Evolutionary conservation across 2,888 invertebrate species (phyloP).

Genomic region (Bruchidius siliquastri): DNA sequence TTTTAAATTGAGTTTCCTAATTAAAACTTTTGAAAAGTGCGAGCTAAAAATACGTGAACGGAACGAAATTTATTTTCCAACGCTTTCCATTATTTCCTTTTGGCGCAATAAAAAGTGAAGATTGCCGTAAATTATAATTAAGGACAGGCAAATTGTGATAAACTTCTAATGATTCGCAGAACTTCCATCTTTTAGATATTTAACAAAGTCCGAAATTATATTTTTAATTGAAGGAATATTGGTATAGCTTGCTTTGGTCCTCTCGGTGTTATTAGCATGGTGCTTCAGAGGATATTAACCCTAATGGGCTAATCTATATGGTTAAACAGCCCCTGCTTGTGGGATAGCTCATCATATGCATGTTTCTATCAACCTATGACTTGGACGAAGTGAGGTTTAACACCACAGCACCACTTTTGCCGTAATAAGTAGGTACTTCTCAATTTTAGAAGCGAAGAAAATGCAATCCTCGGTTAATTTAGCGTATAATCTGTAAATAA

Average conservation of each 20-base stretch:
- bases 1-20: conserved; percentile 41
- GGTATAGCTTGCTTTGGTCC: background rate
- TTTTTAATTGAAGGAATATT: background rate
- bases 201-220: background rate
- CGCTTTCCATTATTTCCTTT: conserved; percentile 13
- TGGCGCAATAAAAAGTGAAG: conserved; percentile 1
- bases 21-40: conserved; percentile 41
- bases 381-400: too few relatives aligned
- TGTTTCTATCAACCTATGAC: too few relatives aligned
- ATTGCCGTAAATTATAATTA: background rate
- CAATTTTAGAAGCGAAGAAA: too few relatives aligned
- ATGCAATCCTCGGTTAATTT: too few relatives aligned
- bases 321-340: too few relatives aligned
- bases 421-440: too few relatives aligned
- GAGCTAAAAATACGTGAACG: conserved; percentile 27
- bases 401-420: too few relatives aligned
- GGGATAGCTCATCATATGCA: too few relatives aligned
- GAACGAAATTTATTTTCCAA: conserved; percentile 19
- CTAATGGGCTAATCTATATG: too few relatives aligned
- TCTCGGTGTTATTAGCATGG: background rate
- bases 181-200: background rate
- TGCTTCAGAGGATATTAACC: background rate
- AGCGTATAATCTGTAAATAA: too few relatives aligned
- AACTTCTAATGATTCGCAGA: background rate
- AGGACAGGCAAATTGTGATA: background rate